Percentiles rank a stretch among this genome's conserved stretches.
Evolutionary conservation across 2,113 vertebrate species (phyloP).

Genomic region (Bujurquina vittata): DNA sequence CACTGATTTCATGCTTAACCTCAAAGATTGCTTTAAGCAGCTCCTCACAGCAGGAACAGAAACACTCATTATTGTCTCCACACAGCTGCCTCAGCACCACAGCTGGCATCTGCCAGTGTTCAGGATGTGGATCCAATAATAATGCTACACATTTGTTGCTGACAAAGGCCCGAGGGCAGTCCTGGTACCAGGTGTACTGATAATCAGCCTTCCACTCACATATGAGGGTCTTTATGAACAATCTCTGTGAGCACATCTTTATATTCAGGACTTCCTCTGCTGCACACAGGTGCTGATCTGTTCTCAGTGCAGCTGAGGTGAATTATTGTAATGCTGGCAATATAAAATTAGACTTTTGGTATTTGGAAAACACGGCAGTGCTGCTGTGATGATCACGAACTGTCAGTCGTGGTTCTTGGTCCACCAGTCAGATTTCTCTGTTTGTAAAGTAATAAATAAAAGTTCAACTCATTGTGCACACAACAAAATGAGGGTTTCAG

Average conservation of each 20-base stretch:
- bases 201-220: rapidly evolving
- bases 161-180: rapidly evolving
- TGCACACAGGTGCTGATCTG: too few species aligned
- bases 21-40: background rate
- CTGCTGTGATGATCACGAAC: background rate
- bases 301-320: too few species aligned
- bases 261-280: too few species aligned
- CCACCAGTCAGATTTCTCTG: too few species aligned
- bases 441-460: too few species aligned
- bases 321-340: too few species aligned
- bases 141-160: rapidly evolving
- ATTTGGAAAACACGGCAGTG: rapidly evolving
- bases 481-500: too few species aligned
- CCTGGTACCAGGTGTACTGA: background rate
- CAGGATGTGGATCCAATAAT: rapidly evolving
- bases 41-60: background rate
- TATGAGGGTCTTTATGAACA: background rate
- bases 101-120: background rate
- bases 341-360: background rate
- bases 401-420: too few species aligned
- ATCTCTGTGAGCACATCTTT: background rate
- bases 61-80: background rate
- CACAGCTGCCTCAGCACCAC: background rate
- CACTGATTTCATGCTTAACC: background rate
- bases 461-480: too few species aligned